A percentile compares a stretch with the other conserved stretches of the same genome.
phyloP scores from a whole-genome alignment of 2,888 invertebrate species.

The Rhaphigaster nebulosa region DNA sequence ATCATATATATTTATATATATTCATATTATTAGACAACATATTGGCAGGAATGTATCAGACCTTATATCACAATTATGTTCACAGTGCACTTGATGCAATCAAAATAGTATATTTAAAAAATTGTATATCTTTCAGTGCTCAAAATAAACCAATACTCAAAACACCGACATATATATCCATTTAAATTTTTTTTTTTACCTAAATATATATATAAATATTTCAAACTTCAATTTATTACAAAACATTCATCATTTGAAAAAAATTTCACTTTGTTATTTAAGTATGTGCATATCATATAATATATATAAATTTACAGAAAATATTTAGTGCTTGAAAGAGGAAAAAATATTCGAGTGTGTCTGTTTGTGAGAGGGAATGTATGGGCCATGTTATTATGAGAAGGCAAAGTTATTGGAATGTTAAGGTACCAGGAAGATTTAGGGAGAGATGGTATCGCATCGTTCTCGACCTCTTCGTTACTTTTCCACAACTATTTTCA shows the following conservation, averaged over 20 bases:
- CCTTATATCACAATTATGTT: constrained; percentile 65
- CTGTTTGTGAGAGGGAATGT: constrained; percentile 23
- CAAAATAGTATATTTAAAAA: constrained; percentile 54
- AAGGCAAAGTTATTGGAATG: background rate
- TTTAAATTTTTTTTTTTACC: constrained; percentile 45
- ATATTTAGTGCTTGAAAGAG: constrained; percentile 60
- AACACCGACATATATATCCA: constrained; percentile 63
- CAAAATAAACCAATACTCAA: constrained; percentile 62
- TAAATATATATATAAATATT: constrained; percentile 59
- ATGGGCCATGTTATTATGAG: background rate
- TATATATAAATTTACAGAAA: constrained; percentile 60
- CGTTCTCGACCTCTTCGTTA: constrained; percentile 50
- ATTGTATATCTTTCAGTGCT: constrained; percentile 59
- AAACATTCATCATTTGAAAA: constrained; percentile 63
- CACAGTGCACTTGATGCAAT: constrained; percentile 65
- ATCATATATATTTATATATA: constrained; percentile 59
- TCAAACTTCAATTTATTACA: constrained; percentile 60
- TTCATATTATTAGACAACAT: constrained; percentile 63
- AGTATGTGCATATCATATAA: constrained; percentile 64
- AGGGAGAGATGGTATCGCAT: constrained; percentile 56
- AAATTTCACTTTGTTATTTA: constrained; percentile 59
- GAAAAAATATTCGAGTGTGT: constrained; percentile 56
- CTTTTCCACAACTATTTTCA: constrained; percentile 48
- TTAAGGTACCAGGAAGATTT: background rate
- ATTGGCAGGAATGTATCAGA: constrained; percentile 65